A percentile compares a stretch with the other conserved stretches of the same genome.
These are phyloP conservation scores for Himalopsyche japonica DNA, from an alignment of 2,888 invertebrate genomes.

Conservation along the genomic window DNA sequence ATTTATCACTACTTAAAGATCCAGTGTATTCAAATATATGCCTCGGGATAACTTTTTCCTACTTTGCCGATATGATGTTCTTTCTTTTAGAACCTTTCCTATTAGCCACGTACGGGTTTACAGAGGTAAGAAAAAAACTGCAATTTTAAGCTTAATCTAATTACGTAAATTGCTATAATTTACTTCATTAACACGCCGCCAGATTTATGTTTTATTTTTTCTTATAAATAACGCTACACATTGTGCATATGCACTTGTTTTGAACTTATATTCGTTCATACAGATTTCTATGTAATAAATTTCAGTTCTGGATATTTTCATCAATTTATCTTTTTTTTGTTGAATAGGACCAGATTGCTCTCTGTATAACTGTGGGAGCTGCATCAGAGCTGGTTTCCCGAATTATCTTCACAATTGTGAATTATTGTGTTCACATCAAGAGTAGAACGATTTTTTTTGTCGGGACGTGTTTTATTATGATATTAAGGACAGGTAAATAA, in stretches of 20 bases:
- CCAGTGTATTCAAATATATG: slow-evolving; percentile 69
- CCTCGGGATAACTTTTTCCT: slow-evolving; percentile 65
- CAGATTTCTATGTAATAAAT: too few relatives aligned
- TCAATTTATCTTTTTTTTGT: background rate
- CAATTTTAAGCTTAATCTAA: background rate
- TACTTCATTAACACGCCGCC: too few relatives aligned
- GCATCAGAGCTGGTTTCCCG: slow-evolving; percentile 69
- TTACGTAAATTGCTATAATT: background rate
- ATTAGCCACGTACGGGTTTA: slow-evolving; percentile 61
- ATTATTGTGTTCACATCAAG: slow-evolving; percentile 63
- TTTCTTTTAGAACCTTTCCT: slow-evolving; percentile 66
- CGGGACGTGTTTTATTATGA: slow-evolving; percentile 67
- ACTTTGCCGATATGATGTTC: slow-evolving; percentile 68
- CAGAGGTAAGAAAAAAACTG: slow-evolving; percentile 47
- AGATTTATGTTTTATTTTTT: background rate
- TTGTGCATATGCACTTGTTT: background rate
- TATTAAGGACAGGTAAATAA: slow-evolving; percentile 68
- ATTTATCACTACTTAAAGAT: slow-evolving; percentile 66
- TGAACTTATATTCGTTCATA: background rate
- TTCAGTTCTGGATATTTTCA: too few relatives aligned
- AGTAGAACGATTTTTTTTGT: slow-evolving; percentile 67
- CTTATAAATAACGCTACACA: slow-evolving; percentile 38
- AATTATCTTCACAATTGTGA: slow-evolving; percentile 64
- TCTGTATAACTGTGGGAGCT: slow-evolving; percentile 71
- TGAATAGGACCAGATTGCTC: slow-evolving; percentile 64